Evolutionary conservation across 64 coral and sea anemone species (phyloP).

Genomic region (Porites australiensis): DNA sequence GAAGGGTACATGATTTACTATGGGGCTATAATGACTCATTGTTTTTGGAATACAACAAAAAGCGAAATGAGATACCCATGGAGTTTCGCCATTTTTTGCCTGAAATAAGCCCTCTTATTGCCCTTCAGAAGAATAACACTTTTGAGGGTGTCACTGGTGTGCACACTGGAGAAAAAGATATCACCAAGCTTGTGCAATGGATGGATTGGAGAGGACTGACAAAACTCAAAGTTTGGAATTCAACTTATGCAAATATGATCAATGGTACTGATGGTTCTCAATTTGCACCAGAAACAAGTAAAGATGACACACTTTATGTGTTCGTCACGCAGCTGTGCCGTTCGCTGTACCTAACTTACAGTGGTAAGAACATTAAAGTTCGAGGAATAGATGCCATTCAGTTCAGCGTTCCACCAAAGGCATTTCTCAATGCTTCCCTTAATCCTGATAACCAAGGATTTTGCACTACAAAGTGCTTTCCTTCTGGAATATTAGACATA

Average conservation of each 20-base stretch:
- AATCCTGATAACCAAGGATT: conserved; percentile 92
- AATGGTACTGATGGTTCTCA: conserved; percentile 97
- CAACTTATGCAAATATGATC: conserved; percentile 85
- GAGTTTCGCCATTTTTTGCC: conserved; percentile 46
- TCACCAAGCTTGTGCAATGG: conserved; percentile 66
- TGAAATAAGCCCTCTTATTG: conserved; percentile 68
- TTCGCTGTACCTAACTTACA: conserved; percentile 81
- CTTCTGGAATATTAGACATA: conserved; percentile 88
- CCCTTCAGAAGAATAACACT: conserved; percentile 87
- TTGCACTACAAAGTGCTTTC: conserved; percentile 85
- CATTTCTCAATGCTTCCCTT: conserved; percentile 68
- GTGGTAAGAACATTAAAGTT: conserved; percentile 11
- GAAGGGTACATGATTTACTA: conserved; percentile 83
- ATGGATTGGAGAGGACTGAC: conserved; percentile 72
- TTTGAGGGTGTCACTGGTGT: conserved; percentile 72
- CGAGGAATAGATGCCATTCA: conserved; percentile 75
- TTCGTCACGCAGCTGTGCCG: conserved; percentile 93
- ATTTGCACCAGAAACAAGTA: conserved; percentile 69
- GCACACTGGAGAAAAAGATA: conserved; percentile 76
- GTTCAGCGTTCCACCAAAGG: conserved; percentile 69
- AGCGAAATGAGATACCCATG: background rate
- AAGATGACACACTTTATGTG: conserved; percentile 79
- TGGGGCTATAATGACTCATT: conserved; percentile 97
- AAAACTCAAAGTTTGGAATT: conserved; percentile 83
- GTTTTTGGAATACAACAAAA: conserved; percentile 67